Evolutionary conservation across 2,888 invertebrate species (phyloP), one percentile per base, ranked within the genome.

Genomic region (Cheiracanthium punctorium): DNA sequence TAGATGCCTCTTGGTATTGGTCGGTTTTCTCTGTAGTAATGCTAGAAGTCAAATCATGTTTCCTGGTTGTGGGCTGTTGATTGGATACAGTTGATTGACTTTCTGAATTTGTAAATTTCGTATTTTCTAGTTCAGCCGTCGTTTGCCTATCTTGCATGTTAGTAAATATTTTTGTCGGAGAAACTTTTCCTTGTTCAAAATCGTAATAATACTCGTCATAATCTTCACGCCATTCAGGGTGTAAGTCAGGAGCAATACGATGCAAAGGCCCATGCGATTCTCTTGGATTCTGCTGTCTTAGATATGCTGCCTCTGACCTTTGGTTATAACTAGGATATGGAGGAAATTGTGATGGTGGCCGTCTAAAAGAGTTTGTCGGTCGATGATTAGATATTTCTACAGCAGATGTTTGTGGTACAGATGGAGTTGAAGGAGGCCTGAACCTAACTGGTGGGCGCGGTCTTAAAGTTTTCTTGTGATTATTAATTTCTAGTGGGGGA

Each of bases 311-410:
- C 20, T 73, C 79, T 1, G 65, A 73, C 20, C 69, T 37, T 10
- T 70, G 41, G 17, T 33, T 64, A 24, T 32, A 10, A 28, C 30
- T 41, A 7, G 84, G 84, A 12, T 58, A 74, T 20, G 80, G 74
- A 14, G 80, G 85, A 20, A 80, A 71, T 48, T 80, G 69, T 0
- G 43, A 41, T 4, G 80, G 69, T 33, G 74, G 84, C 30, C 85
- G 64, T 2, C 75, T 52, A 12, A 71, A 32, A 20, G 80, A 17
- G 43, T 71, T 75, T 7, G 75, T 75, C 10, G 85, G 85, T 0
- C 80, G 70, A 48, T 86, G 85, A 29, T 86, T 86, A 10, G 85
- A 86, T 12, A 86, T 80, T 75, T 86, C 85, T 10, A 86, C 73
- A 52, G 76, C 73, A 8, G 80, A 67, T 14, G 74, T 52, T 37